Base-by-base conservation (phyloP, 1,140 invertebrate genomes). In the Acromyrmex heyeri region DNA sequence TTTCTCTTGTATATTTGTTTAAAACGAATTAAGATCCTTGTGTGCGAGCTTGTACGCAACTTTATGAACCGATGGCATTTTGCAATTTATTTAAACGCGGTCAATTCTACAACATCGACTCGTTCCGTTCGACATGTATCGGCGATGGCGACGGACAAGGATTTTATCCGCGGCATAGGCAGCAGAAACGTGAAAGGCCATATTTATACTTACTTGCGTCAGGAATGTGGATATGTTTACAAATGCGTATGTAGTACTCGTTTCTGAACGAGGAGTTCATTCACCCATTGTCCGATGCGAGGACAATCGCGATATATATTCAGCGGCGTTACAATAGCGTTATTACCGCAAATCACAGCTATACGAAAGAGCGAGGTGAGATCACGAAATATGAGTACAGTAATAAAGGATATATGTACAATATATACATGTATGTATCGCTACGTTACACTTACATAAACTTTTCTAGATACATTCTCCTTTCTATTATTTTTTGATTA, bases 211-310 rank as follows among this genome's bases (percentile, higher is more conserved):
- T 79, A 69, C 55, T 57, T 70, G 64, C 30, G 50, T 34, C 30
- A 85, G 89, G 88, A 92, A 92, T 92, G 92, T 91, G 88, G 92
- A 44, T 91, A 88, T 92, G 87, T 92, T 92, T 92, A 92, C 86
- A 87, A 91, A 92, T 91, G 85, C 86, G 86, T 76, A 86, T 86
- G 85, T 87, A 65, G 82, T 69, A 67, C 85, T 87, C 90, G 82
- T 91, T 87, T 77, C 61, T 62, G 75, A 82, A 91, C 72, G 61
- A 82, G 70, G 30, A 70, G 87, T 92, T 92, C 88, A 55, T 91
- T 90, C 77, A 83, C 85, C 88, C 81, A 44, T 44, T 44, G 69
- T 48, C 14, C 62, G 59, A 57, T 67, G 62, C 73, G 38, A 34
- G 73, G 18, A 75, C 34, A 86, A 61, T 87, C 72, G 27, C 62